These are phyloP conservation scores for Imbricaverruca yamaguchii DNA, from an alignment of 2,888 invertebrate species.

Conservation along the genomic window DNA sequence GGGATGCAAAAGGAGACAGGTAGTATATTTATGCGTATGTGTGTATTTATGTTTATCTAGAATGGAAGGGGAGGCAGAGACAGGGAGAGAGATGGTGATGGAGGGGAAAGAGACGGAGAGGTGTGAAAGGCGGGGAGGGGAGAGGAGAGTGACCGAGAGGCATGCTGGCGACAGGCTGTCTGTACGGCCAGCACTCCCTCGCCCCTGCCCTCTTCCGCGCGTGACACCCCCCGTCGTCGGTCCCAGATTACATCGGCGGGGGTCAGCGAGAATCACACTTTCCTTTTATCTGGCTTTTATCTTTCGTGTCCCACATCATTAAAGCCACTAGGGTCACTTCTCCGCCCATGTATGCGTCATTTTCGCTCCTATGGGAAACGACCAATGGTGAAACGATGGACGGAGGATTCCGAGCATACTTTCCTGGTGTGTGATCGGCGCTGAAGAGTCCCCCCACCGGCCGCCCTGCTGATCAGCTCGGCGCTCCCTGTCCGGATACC, in stretches of 20 bases:
- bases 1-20: too few species aligned
- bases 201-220: not conserved
- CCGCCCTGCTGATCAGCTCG: too few species aligned
- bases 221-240: not conserved
- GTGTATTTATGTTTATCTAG: too few species aligned
- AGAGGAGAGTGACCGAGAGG: constrained; percentile 1
- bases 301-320: constrained; percentile 17
- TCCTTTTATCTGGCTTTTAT: constrained; percentile 19
- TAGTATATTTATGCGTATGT: too few species aligned
- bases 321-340: not conserved
- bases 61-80: not conserved
- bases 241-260: constrained; percentile 18
- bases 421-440: not conserved
- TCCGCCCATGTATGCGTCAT: not conserved
- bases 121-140: not conserved
- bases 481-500: too few species aligned
- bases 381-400: not conserved
- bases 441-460: not conserved
- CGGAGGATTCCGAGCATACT: constrained; percentile 15
- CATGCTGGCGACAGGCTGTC: not conserved
- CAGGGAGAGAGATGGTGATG: not conserved
- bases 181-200: not conserved
- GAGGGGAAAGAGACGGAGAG: not conserved
- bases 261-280: constrained; percentile 21
- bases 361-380: not conserved